Base-by-base conservation (phyloP, 2,113 vertebrate species). In the Phalacrocorax brasilianus region DNA sequence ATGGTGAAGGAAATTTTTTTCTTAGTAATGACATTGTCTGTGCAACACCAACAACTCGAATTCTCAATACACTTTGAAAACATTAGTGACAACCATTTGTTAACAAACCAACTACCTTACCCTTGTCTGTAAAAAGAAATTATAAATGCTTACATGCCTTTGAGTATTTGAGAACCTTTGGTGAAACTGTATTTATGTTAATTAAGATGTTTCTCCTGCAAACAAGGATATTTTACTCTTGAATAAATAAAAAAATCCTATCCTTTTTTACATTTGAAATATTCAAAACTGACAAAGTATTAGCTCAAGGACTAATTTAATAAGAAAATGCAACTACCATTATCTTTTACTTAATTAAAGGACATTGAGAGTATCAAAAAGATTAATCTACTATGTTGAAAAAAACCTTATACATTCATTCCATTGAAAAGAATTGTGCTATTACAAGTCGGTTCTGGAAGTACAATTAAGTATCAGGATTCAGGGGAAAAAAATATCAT, bases 271-370 rank as follows among this genome's bases (percentile, higher is more conserved):
- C 17, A 71, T 85, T 72, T 92, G 42, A 94, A 93, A 65, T 82
- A 90, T 66, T 92, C 56, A 85, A 66, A 93, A 74, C 15, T 68
- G 40, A 71, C 78, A 58, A 87, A 95, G 81, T 65, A 72, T 93
- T 91, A 87, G 33, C 68, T 74, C 61, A 88, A 87, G 74, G 85
- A 80, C 49, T 96, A 83, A 93, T 94, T 96, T 94, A 88, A 85
- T 95, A 95, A 52, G 92, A 93, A 97, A 95, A 89, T 50, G 24
- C 40, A 81, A 74, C 40, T 66, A 53, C 44, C 44, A n/a, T 95
- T 94, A 76, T 96, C 76, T 96, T 68, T 85, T 42, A 14, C 58
- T 75, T 91, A 95, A 88, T 95, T 96, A 95, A 97, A 95, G 59
- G 73, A 89, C 65, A 59, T 20, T 70, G 73, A 92, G 75, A 87